phyloP scores from a whole-genome alignment of 2,888 invertebrate genomes.

The Polyploca ridens region DNA sequence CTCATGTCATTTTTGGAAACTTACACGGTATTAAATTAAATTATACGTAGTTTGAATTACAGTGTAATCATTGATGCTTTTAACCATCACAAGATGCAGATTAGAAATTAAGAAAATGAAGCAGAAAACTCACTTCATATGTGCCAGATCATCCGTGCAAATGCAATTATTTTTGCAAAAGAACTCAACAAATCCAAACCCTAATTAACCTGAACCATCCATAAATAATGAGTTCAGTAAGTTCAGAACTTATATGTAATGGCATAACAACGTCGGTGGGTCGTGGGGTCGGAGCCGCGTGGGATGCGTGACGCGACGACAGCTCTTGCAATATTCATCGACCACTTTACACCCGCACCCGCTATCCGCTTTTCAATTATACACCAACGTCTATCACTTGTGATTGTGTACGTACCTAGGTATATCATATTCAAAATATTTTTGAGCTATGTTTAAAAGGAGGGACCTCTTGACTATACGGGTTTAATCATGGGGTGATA shows the following conservation, averaged over 20 bases:
- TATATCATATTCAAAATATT: neutral
- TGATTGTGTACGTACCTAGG: neutral
- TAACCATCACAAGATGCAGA: too few relatives aligned
- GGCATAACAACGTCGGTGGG: conserved; percentile 20
- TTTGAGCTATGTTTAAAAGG: neutral
- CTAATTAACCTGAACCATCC: neutral
- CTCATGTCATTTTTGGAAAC: conserved; percentile 24
- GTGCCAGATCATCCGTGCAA: neutral
- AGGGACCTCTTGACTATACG: too few relatives aligned
- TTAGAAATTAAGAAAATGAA: too few relatives aligned
- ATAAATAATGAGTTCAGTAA: neutral
- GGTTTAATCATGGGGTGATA: too few relatives aligned
- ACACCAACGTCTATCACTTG: conserved; percentile 34
- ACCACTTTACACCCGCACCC: conserved; percentile 60
- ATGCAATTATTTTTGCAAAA: neutral
- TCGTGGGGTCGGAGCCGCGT: conserved; percentile 35
- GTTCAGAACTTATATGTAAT: neutral
- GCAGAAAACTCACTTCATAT: too few relatives aligned
- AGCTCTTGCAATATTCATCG: conserved; percentile 75
- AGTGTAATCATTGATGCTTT: too few relatives aligned
- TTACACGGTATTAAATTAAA: neutral
- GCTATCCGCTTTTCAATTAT: conserved; percentile 48
- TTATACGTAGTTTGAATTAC: neutral
- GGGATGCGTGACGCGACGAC: conserved; percentile 60
- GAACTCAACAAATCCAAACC: neutral